These are phyloP conservation scores for Circaetus cinerascens DNA, from an alignment of 2,113 vertebrate genomes.

Conservation along the genomic window DNA sequence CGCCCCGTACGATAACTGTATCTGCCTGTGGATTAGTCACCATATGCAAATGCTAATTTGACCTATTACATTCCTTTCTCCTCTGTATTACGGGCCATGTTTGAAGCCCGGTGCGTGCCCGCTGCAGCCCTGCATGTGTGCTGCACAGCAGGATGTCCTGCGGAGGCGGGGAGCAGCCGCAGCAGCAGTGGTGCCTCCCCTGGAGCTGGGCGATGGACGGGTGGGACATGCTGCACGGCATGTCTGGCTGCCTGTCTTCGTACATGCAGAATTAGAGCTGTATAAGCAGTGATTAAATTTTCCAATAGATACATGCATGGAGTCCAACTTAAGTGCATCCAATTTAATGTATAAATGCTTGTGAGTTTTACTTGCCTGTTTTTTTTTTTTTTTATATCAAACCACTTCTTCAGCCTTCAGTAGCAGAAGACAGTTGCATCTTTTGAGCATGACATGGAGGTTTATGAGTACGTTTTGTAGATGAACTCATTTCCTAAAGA, in stretches of 20 bases:
- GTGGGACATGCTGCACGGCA: background rate
- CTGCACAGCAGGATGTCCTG: background rate
- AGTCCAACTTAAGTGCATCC: background rate
- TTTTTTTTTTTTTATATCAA: background rate
- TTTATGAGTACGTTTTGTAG: background rate
- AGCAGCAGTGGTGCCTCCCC: background rate
- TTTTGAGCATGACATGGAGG: background rate
- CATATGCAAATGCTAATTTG: background rate
- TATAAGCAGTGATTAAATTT: background rate
- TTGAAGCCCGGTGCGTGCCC: accelerated
- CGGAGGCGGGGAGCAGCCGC: background rate
- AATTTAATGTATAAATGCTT: background rate
- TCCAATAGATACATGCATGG: background rate
- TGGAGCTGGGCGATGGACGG: accelerated
- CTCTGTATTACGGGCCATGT: background rate
- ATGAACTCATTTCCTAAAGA: background rate
- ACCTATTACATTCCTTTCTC: background rate
- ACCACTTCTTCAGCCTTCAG: background rate
- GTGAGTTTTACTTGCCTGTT: background rate
- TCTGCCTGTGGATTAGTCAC: conserved; percentile 23
- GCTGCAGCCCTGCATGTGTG: background rate
- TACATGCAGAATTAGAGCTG: background rate
- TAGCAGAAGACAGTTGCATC: background rate
- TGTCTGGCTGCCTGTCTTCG: background rate
- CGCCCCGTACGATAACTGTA: background rate